Conservation (phyloP, 2,113 vertebrate genomes). For the Meles meles region DNA sequence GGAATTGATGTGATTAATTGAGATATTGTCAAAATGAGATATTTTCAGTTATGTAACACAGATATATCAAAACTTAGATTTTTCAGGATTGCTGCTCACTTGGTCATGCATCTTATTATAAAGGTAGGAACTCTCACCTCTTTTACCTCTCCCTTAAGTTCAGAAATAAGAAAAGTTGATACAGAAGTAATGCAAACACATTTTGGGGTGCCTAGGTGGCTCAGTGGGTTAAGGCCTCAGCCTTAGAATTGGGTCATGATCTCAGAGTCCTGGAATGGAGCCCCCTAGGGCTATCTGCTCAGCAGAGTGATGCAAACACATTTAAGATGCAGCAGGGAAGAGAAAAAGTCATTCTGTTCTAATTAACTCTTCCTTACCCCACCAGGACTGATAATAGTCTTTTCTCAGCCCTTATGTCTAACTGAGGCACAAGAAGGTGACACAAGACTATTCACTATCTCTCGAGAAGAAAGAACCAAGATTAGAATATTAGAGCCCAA, state of each 20-base stretch:
- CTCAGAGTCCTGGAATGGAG: too few relatives aligned
- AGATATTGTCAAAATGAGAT: not conserved
- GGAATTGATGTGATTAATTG: not conserved
- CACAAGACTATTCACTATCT: not conserved
- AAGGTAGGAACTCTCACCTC: not conserved
- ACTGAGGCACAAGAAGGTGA: not conserved
- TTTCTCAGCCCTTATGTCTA: constrained; percentile 20
- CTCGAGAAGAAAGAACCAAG: constrained; percentile 8
- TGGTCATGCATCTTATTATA: not conserved
- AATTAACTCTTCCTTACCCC: constrained; percentile 31
- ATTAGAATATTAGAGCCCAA: not conserved
- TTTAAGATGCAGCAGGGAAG: not conserved
- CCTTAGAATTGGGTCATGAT: too few relatives aligned
- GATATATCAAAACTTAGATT: not conserved
- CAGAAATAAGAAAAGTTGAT: not conserved
- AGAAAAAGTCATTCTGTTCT: not conserved
- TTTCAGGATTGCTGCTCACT: not conserved
- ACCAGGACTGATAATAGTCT: not conserved
- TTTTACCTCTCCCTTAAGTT: constrained; percentile 4
- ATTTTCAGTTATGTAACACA: not conserved
- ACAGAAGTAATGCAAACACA: not conserved
- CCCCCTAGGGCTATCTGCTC: too few relatives aligned
- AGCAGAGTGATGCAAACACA: not conserved
- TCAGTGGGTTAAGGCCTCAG: too few relatives aligned
- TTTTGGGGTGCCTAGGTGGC: not conserved